Conservation (phyloP, 2,797 vertebrate genomes). For the Pogoniulus pusillus region DNA sequence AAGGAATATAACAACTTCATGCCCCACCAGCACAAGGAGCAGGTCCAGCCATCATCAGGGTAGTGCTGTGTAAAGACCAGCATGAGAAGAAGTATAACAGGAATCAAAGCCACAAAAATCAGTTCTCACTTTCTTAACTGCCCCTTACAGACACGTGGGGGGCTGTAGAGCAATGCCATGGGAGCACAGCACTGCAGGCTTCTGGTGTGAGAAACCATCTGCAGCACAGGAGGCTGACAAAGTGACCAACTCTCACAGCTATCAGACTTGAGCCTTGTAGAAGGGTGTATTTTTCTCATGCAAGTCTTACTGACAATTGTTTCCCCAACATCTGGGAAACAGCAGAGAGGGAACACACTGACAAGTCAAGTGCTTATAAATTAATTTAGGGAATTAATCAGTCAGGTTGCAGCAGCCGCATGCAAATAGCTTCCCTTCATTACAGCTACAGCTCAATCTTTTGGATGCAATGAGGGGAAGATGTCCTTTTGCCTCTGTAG, state of each 20-base stretch:
- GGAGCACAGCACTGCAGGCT: neutral
- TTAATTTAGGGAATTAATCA: constrained; percentile 42
- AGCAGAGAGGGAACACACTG: constrained; percentile 24
- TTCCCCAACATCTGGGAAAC: constrained; percentile 20
- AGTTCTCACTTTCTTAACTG: neutral
- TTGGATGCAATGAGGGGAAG: neutral
- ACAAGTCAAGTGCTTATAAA: constrained; percentile 47
- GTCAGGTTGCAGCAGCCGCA: neutral
- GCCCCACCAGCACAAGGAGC: neutral
- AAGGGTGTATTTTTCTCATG: neutral
- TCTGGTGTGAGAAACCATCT: neutral
- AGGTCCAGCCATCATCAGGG: neutral
- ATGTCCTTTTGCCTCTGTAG: neutral
- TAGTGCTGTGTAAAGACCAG: neutral
- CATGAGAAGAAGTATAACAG: fast-evolving
- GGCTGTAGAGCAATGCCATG: neutral
- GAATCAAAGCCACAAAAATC: neutral
- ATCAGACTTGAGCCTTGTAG: fast-evolving
- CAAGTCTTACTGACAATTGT: neutral
- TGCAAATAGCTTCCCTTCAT: neutral
- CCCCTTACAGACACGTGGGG: neutral
- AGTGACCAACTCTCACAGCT: neutral
- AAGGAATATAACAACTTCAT: neutral
- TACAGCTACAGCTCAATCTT: neutral
- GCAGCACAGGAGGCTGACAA: neutral